Percentiles rank a stretch among this genome's conserved stretches.
These are phyloP conservation scores for Perodicticus potto DNA, from an alignment of 2,797 vertebrate species.

Conservation along the genomic window DNA sequence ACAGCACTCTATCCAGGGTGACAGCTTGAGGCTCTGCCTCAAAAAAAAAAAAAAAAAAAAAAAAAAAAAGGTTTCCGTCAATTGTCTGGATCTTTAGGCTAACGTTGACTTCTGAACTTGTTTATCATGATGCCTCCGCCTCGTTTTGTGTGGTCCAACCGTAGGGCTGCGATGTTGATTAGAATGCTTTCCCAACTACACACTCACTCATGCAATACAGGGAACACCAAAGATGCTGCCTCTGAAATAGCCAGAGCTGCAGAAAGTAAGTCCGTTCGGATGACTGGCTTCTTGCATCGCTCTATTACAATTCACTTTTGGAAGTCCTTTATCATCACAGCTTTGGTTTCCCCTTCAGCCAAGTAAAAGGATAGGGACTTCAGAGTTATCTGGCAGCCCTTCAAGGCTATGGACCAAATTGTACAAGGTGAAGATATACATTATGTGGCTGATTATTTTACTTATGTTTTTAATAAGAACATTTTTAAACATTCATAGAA, in stretches of 20 bases:
- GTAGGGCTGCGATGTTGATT: not conserved
- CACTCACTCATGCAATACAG: not conserved
- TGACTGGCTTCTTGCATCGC: not conserved
- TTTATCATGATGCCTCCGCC: not conserved
- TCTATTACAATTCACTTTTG: not conserved
- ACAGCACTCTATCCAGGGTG: too few relatives aligned
- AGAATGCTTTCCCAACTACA: not conserved
- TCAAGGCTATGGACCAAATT: not conserved
- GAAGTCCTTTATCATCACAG: not conserved
- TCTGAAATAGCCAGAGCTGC: not conserved
- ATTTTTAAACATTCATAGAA: not conserved
- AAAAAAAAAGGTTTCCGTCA: not conserved
- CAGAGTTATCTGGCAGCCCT: not conserved
- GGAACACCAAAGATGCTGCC: not conserved
- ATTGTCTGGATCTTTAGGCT: not conserved
- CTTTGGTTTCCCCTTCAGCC: not conserved
- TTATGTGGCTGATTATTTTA: not conserved
- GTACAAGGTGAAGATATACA: not conserved
- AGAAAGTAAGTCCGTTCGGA: not conserved
- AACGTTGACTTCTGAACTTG: not conserved
- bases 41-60: too few relatives aligned
- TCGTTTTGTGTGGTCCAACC: not conserved
- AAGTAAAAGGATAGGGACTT: not conserved
- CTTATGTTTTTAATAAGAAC: constrained; percentile 7
- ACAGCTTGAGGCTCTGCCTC: too few relatives aligned